phyloP scores from a whole-genome alignment of 1,140 invertebrate species.

The Pinna nobilis region DNA sequence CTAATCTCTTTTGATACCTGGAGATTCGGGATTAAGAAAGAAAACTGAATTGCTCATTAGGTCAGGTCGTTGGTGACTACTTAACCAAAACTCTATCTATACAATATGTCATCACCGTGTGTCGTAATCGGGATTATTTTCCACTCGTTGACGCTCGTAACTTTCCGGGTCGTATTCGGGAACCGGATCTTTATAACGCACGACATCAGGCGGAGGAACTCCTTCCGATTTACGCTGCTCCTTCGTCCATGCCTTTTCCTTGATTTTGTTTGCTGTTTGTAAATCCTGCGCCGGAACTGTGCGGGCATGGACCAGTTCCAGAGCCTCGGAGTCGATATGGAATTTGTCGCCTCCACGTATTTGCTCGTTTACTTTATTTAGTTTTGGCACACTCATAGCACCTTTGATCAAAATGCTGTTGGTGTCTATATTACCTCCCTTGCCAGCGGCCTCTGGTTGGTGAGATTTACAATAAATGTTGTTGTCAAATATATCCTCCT shows the following conservation, averaged over 20 bases:
- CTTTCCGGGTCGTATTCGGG: constrained; percentile 50
- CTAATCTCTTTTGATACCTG: no score
- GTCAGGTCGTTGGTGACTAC: no score
- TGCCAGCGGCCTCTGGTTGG: constrained; percentile 30
- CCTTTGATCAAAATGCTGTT: constrained; percentile 50
- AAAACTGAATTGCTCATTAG: no score
- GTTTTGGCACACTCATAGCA: constrained; percentile 48
- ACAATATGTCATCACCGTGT: background rate
- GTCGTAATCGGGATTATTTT: constrained; percentile 53
- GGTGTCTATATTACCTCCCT: constrained; percentile 37
- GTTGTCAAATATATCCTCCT: constrained; percentile 47
- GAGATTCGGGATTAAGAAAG: no score
- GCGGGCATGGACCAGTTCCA: constrained; percentile 46
- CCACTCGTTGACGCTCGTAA: constrained; percentile 42
- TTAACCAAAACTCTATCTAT: no score
- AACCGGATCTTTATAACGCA: constrained; percentile 44
- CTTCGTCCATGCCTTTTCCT: constrained; percentile 45
- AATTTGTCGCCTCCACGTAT: constrained; percentile 42
- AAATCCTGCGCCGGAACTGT: constrained; percentile 46
- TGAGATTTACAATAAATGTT: constrained; percentile 54
- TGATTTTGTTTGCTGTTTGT: constrained; percentile 46
- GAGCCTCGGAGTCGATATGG: constrained; percentile 35
- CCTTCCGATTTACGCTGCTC: constrained; percentile 38
- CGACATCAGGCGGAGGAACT: constrained; percentile 37
- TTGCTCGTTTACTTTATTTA: constrained; percentile 40